Percentiles rank a stretch among this genome's conserved stretches.
phyloP scores from a whole-genome alignment of 2,797 vertebrate genomes.

The Octomys mimax region DNA sequence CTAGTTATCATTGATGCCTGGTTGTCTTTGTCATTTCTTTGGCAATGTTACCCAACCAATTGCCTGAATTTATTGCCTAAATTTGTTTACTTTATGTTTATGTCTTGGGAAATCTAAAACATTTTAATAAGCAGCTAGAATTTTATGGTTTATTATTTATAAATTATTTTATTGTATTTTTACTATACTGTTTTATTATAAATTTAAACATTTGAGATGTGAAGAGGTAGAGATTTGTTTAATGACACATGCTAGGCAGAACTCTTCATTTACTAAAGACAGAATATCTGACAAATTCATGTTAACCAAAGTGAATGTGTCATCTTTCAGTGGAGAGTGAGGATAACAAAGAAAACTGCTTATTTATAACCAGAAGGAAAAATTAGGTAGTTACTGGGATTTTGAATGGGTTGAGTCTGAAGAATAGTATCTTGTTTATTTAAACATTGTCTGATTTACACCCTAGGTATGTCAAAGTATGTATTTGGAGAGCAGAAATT shows the following conservation, averaged over 20 bases:
- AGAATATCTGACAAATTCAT: slow-evolving; percentile 49
- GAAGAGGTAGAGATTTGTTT: neutral
- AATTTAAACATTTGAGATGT: neutral
- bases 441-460: slow-evolving; percentile 42
- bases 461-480: neutral
- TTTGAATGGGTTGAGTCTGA: slow-evolving; percentile 26
- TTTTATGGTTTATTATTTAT: slow-evolving; percentile 16
- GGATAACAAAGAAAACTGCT: neutral
- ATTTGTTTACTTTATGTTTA: slow-evolving; percentile 51
- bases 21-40: neutral
- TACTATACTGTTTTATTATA: neutral
- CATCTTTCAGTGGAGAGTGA: slow-evolving; percentile 26
- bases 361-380: slow-evolving; percentile 47
- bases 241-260: neutral
- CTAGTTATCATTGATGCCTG: neutral
- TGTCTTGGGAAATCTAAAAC: neutral
- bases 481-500: slow-evolving; percentile 5
- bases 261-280: slow-evolving; percentile 57
- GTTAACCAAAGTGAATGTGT: neutral
- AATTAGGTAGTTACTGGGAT: neutral
- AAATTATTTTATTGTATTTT: slow-evolving; percentile 40
- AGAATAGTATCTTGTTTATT: neutral
- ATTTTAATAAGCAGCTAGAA: neutral
- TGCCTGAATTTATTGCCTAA: slow-evolving; percentile 10
- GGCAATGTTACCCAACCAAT: neutral